phyloP scores from a whole-genome alignment of 2,888 invertebrate genomes.

The Aquatica leii region DNA sequence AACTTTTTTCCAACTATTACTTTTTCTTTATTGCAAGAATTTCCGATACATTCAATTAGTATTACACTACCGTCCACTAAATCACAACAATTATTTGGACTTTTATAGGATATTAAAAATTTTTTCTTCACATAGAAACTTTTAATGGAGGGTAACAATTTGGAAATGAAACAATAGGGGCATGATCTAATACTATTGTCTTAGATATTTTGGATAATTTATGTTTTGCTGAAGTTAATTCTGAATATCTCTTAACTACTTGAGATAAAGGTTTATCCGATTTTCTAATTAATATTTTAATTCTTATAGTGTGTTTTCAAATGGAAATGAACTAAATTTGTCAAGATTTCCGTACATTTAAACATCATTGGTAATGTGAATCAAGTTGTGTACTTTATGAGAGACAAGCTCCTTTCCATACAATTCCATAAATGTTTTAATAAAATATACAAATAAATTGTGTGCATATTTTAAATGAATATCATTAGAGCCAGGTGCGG shows the following conservation, averaged over 20 bases:
- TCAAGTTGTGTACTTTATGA: conserved; percentile 43
- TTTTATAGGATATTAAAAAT: too few relatives aligned
- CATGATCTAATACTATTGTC: too few relatives aligned
- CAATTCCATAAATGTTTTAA: conserved; percentile 36
- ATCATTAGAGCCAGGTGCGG: not conserved
- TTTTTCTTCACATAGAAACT: too few relatives aligned
- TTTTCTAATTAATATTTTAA: conserved; percentile 21
- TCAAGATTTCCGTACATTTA: conserved; percentile 30
- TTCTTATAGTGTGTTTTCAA: conserved; percentile 30
- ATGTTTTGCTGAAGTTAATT: too few relatives aligned
- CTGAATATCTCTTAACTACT: conserved; percentile 14
- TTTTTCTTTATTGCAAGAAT: too few relatives aligned
- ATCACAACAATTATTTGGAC: too few relatives aligned
- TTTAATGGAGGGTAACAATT: too few relatives aligned
- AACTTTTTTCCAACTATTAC: too few relatives aligned
- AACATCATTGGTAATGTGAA: conserved; percentile 38
- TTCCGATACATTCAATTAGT: too few relatives aligned
- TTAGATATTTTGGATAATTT: too few relatives aligned
- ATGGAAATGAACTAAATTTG: conserved; percentile 30
- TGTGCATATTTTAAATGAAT: conserved; percentile 25
- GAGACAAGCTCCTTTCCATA: conserved; percentile 42
- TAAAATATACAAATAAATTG: conserved; percentile 34
- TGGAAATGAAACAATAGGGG: too few relatives aligned
- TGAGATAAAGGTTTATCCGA: conserved; percentile 28
- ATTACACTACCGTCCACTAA: too few relatives aligned